Evolutionary conservation across 1,140 invertebrate species (phyloP).

Genomic region (Ceratosolen solmsi): DNA sequence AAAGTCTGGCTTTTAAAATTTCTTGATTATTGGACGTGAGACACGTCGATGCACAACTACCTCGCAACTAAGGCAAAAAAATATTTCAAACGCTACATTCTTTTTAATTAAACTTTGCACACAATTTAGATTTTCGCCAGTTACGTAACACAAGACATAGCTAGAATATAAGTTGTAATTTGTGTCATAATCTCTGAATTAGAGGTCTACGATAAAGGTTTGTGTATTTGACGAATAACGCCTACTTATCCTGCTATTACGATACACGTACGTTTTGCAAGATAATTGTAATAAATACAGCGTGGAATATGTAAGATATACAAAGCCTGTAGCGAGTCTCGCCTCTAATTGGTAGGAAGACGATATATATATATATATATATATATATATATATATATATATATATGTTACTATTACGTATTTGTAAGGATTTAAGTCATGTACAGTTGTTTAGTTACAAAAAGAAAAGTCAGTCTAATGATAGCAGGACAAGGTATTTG

Average conservation of each 20-base stretch:
- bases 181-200: constrained; percentile 22
- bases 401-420: background rate
- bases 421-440: background rate
- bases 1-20: background rate
- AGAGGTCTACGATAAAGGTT: background rate
- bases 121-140: background rate
- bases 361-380: background rate
- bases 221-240: constrained; percentile 10
- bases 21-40: too few relatives aligned
- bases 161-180: background rate
- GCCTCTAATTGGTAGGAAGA: constrained; percentile 29
- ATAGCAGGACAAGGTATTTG: too few relatives aligned
- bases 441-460: background rate
- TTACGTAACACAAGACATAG: background rate
- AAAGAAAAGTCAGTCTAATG: too few relatives aligned
- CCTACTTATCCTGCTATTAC: constrained; percentile 22
- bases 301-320: background rate
- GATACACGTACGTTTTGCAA: constrained; percentile 9
- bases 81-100: background rate
- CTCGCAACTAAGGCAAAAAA: too few relatives aligned
- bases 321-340: background rate
- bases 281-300: constrained; percentile 42
- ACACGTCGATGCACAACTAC: too few relatives aligned
- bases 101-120: background rate
- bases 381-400: background rate